phyloP scores from a whole-genome alignment of 53 echinoderm and acorn worm species.

The Henricia sp. region DNA sequence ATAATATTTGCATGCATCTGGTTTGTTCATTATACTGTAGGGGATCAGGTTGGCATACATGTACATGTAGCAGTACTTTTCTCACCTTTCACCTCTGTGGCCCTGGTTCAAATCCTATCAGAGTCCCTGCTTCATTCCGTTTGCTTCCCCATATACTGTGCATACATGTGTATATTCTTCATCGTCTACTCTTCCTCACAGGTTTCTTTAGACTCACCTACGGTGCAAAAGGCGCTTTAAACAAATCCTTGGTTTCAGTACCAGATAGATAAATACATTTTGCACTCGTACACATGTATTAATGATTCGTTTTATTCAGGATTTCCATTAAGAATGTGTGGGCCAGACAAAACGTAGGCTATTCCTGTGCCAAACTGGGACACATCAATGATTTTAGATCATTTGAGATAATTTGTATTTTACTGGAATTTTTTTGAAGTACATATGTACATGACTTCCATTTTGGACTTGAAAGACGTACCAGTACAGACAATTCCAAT shows the following conservation, averaged over 20 bases:
- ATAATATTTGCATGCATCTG: neutral
- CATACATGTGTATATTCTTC: neutral
- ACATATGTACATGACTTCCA: too few relatives aligned
- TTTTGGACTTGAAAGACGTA: too few relatives aligned
- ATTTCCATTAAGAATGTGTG: neutral
- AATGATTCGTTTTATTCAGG: neutral
- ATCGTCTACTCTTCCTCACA: neutral
- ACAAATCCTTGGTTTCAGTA: neutral
- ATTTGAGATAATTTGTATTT: too few relatives aligned
- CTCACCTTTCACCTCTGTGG: too few relatives aligned
- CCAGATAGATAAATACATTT: neutral
- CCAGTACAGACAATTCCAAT: too few relatives aligned
- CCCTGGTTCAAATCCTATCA: too few relatives aligned
- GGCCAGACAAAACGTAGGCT: too few relatives aligned
- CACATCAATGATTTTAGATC: too few relatives aligned
- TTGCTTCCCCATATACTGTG: neutral
- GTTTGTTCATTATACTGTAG: neutral
- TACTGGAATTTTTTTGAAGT: too few relatives aligned
- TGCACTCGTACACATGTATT: neutral
- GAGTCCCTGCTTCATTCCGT: neutral
- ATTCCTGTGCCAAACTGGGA: neutral
- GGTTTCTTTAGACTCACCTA: neutral
- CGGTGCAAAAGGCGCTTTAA: too few relatives aligned
- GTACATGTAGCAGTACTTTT: too few relatives aligned
- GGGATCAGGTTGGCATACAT: neutral